These are phyloP conservation scores for Idaea straminata DNA, from an alignment of 2,888 invertebrate species.

Conservation along the genomic window DNA sequence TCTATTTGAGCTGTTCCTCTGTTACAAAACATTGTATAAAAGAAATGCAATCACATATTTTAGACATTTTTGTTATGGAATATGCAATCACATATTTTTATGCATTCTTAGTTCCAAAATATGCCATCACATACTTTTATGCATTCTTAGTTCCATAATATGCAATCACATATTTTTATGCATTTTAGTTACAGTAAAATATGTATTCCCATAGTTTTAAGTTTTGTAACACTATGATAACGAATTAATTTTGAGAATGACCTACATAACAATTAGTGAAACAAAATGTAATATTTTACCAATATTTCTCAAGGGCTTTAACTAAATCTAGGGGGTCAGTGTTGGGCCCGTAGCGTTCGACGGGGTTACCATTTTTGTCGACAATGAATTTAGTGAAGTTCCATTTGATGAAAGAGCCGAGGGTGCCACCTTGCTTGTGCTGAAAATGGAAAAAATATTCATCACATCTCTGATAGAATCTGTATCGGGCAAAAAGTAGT, in stretches of 20 bases:
- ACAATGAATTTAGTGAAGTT: conserved; percentile 92
- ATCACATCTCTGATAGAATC: background rate
- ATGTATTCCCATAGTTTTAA: too few relatives aligned
- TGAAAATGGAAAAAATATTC: conserved; percentile 36
- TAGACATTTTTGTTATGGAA: background rate
- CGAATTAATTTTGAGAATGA: background rate
- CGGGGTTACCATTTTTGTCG: conserved; percentile 84
- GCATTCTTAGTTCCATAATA: background rate
- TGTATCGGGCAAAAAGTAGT: too few relatives aligned
- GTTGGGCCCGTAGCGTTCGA: conserved; percentile 83
- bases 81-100: background rate
- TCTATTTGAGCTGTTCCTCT: background rate
- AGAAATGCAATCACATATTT: background rate
- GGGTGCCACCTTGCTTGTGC: conserved; percentile 76
- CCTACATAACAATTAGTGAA: background rate
- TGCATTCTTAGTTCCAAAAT: too few relatives aligned
- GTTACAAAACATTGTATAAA: background rate
- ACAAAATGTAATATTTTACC: conserved; percentile 46
- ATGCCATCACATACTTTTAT: background rate
- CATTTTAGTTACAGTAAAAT: background rate
- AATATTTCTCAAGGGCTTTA: conserved; percentile 79
- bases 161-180: background rate
- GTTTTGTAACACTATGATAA: background rate
- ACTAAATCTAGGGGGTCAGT: conserved; percentile 76
- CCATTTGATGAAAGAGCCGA: conserved; percentile 89